phyloP scores from a whole-genome alignment of 2,797 vertebrate species.

The Thamnophis elegans region DNA sequence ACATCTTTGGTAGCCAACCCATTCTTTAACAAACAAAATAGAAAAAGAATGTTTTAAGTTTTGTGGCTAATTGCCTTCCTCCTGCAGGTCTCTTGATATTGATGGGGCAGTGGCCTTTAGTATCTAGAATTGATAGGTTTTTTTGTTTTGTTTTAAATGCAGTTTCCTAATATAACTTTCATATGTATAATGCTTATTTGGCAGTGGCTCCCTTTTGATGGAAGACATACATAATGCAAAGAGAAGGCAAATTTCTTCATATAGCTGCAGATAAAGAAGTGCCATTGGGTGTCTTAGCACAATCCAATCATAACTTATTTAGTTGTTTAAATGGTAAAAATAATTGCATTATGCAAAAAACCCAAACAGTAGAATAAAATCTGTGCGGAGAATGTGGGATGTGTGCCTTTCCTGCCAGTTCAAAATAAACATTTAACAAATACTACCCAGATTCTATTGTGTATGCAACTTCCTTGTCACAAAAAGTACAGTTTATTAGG shows the following conservation, averaged over 20 bases:
- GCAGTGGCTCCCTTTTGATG: background rate
- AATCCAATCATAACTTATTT: background rate
- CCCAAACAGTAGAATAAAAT: background rate
- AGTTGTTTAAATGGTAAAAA: background rate
- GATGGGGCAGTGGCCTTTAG: background rate
- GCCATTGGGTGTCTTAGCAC: background rate
- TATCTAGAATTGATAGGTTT: background rate
- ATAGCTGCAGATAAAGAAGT: background rate
- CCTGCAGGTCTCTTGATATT: too few species aligned
- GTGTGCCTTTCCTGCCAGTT: background rate
- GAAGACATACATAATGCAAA: background rate
- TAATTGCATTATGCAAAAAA: background rate
- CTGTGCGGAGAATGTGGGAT: background rate
- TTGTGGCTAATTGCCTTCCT: background rate
- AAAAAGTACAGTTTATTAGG: background rate
- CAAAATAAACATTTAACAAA: background rate
- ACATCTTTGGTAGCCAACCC: constrained; percentile 20
- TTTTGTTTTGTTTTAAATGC: background rate
- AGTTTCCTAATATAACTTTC: background rate
- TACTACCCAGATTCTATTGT: background rate
- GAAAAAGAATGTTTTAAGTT: background rate
- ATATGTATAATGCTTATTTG: background rate
- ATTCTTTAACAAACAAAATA: background rate
- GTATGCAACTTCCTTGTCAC: background rate
- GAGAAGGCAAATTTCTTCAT: background rate